Evolutionary conservation across 2,888 invertebrate species (phyloP), one percentile per base, ranked within the genome.

Genomic region (Drosophila picticornis): DNA sequence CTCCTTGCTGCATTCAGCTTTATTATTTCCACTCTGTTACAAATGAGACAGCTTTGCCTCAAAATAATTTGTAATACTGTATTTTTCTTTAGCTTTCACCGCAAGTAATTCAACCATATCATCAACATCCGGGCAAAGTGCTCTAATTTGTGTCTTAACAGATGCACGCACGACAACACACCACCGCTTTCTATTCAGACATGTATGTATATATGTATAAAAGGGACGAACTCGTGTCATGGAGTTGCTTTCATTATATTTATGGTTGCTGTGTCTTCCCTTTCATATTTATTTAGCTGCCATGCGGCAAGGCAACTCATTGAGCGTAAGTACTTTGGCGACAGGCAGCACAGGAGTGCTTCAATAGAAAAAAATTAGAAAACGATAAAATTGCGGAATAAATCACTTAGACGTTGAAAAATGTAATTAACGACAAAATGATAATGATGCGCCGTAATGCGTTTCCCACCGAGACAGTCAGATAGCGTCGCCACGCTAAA

Each of bases 341-440:
- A 68, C 31, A 29, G 29, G 38, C 32, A 38, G 65, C 65, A 34
- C 25, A 25, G 51, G 52, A 57, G 58, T 58, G 50, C 55, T 63
- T 61, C 77, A 86, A 84, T 83, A 57, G 70, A 69, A 83, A 66
- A 66, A 88, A 90, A 85, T 88, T 88, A 90, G 90, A 90, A 87
- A 88, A 90, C 79, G 82, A 88, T 87, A 81, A 90, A 88, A 88
- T 83, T 84, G 77, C 85, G 83, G 81, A 80, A 88, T 81, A 87
- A 90, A 88, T 85, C 87, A 83, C 84, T 83, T 80, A 86, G 78
- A 72, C 75, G 75, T 73, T 80, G 79, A 85, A 90, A 90, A 90
- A 90, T 83, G 82, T 90, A 90, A 90, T 90, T 88, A 90, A 88
- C 87, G 88, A 88, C 83, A 88, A 83, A 90, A 83, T 88, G 88